Percentiles rank a stretch among this genome's conserved stretches.
Evolutionary conservation across 2,888 invertebrate genomes (phyloP).

Genomic region (Drosophila suboccidentalis): DNA sequence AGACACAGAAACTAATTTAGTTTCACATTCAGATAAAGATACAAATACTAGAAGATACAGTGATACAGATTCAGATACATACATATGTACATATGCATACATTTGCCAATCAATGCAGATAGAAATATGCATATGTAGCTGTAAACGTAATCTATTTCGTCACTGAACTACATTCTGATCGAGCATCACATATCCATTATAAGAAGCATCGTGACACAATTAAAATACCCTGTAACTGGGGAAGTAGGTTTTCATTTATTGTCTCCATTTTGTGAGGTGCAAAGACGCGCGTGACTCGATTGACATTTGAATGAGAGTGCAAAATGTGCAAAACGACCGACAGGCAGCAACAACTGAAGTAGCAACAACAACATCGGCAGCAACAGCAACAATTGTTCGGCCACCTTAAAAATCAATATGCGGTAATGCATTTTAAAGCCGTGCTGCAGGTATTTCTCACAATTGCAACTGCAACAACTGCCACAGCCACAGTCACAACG

Average conservation of each 20-base stretch:
- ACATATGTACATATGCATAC: neutral
- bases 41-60: neutral
- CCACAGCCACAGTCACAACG: constrained; percentile 8
- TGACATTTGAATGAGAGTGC: constrained; percentile 79
- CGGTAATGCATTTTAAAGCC: constrained; percentile 67
- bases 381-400: constrained; percentile 19
- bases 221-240: constrained; percentile 54
- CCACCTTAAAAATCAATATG: constrained; percentile 65
- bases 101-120: too few relatives aligned
- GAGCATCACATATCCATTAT: neutral
- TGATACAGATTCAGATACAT: neutral
- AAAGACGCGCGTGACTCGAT: constrained; percentile 73
- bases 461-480: constrained; percentile 33
- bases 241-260: constrained; percentile 55
- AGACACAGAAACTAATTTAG: neutral
- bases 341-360: constrained; percentile 37
- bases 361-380: constrained; percentile 22
- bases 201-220: constrained; percentile 20
- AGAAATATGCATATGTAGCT: neutral
- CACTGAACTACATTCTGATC: neutral
- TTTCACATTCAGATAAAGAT: neutral
- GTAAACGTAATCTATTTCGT: neutral
- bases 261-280: constrained; percentile 47
- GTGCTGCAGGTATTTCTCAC: constrained; percentile 58
- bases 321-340: constrained; percentile 69